Conservation (phyloP, 1,140 invertebrate genomes). For the Drosophila mayri region DNA sequence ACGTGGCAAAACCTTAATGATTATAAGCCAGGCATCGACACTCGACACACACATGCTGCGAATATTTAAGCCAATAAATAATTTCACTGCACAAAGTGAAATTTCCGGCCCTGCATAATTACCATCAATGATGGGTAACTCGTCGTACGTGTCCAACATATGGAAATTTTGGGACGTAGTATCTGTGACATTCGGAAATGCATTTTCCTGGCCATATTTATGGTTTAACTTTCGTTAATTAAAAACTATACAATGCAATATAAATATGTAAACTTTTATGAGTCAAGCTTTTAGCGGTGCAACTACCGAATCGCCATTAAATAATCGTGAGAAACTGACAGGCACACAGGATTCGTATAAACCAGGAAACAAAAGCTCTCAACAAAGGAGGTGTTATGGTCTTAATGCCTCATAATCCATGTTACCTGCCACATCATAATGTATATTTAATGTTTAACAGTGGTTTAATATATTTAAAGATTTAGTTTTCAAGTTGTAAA, state of each 20-base stretch:
- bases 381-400: neutral
- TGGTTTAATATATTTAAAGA: neutral
- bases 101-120: constrained; percentile 52
- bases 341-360: neutral
- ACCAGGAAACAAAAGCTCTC: constrained; percentile 1
- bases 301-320: constrained; percentile 11
- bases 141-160: constrained; percentile 26
- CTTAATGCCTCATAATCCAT: neutral
- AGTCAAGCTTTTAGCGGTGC: neutral
- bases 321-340: constrained; percentile 22
- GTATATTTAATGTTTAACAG: neutral
- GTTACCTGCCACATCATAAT: neutral
- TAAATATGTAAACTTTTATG: constrained; percentile 12
- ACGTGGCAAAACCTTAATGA: constrained; percentile 44
- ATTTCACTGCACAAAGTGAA: constrained; percentile 53
- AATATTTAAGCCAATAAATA: constrained; percentile 57
- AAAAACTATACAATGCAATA: constrained; percentile 13
- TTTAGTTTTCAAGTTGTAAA: neutral
- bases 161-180: constrained; percentile 9
- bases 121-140: constrained; percentile 21
- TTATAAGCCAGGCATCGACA: constrained; percentile 44
- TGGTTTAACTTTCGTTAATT: constrained; percentile 46
- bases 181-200: constrained; percentile 51
- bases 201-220: constrained; percentile 49
- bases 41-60: constrained; percentile 40